Base-by-base conservation (phyloP, 2,888 invertebrate species). In the Perithous albicinctus region DNA sequence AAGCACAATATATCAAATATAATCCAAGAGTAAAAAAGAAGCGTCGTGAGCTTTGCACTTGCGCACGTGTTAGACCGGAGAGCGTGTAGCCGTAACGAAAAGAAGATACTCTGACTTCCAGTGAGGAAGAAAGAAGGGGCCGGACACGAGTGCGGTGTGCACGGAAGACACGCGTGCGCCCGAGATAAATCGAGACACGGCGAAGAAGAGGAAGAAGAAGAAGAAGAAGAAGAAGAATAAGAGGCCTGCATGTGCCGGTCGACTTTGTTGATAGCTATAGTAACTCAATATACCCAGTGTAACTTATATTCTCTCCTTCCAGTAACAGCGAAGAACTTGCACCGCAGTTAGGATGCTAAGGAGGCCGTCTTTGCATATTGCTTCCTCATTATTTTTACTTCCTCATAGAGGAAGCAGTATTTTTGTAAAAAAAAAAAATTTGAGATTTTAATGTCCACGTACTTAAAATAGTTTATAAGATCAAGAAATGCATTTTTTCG, bases 21-120 rank as follows among this genome's bases (percentile, higher is more conserved):
- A 29, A 54, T 97, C 96, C 18, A 35, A 59, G 59, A 35, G 23
- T 20, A 10, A 7, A 32, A 32, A 18, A 48, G 32, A 7, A 12
- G 46, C 23, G 29, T 15, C 32, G 32, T 7, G n/a, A 29, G 56
- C 29, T 29, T 15, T 15, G 32, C 32, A 59, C 56, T 59, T 32
- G 56, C 32, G 32, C 64, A 29, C 46, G 46, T 66, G 64, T 41
- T n/a, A 29, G n/a, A 61, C 69, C 38, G 26, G 35, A 54, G 38
- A 64, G 29, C 41, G 51, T 43, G 74, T 18, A 38, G 26, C 41
- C 23, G 7, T 29, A 32, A 43, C 26, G 72, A 46, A 59, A 46
- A 46, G 64, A 64, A n/a, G 38, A 66, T 54, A 66, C 64, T 54
- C 35, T 32, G 69, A 72, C 61, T 67, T 41, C 54, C 15, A 56